Percentiles rank a stretch among this genome's conserved stretches.
phyloP scores from a whole-genome alignment of 2,888 invertebrate species.

The Clivina fossor region DNA sequence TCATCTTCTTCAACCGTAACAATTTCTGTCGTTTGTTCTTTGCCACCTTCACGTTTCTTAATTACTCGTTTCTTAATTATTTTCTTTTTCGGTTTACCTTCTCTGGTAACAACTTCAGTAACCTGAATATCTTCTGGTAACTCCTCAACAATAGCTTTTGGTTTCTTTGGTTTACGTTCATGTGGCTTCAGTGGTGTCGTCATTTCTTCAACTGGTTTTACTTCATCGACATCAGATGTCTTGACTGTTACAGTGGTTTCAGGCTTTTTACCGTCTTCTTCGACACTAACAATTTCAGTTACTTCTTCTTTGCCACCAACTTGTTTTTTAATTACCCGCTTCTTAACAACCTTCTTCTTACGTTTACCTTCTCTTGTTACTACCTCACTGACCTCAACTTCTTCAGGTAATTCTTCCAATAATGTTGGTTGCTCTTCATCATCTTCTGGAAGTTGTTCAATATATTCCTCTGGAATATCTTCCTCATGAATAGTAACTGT shows the following conservation, averaged over 20 bases:
- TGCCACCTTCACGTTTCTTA: constrained; percentile 42
- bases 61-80: constrained; percentile 42
- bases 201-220: constrained; percentile 37
- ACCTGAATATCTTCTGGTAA: constrained; percentile 50
- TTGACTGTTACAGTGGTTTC: constrained; percentile 47
- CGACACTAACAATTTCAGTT: constrained; percentile 52
- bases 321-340: constrained; percentile 52
- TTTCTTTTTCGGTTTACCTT: constrained; percentile 45
- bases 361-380: constrained; percentile 40
- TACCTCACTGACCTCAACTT: constrained; percentile 42
- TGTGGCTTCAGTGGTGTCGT: constrained; percentile 35
- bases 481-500: constrained; percentile 44
- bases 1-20: constrained; percentile 43
- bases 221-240: constrained; percentile 30
- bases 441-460: constrained; percentile 31
- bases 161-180: constrained; percentile 30
- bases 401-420: constrained; percentile 40
- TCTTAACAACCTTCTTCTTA: constrained; percentile 47
- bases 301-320: constrained; percentile 51
- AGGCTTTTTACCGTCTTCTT: constrained; percentile 53
- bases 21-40: constrained; percentile 54
- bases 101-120: constrained; percentile 45
- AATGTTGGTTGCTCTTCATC: constrained; percentile 34
- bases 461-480: constrained; percentile 37
- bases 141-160: constrained; percentile 42